Evolutionary conservation across 1,140 invertebrate species (phyloP).

Genomic region (Lysiphlebus fabarum): DNA sequence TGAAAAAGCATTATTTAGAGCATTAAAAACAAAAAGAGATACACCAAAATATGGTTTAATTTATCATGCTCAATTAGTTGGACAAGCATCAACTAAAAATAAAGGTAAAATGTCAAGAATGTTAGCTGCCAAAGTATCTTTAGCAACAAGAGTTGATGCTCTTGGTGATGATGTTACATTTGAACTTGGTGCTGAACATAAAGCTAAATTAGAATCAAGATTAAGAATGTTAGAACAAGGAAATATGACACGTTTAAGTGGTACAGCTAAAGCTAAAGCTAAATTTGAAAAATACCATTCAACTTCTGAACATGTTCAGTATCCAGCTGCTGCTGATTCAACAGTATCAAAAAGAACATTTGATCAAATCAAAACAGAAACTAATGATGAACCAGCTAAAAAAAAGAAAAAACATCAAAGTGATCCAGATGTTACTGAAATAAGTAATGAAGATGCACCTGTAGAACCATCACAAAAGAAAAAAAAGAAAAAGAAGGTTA

Average conservation of each 20-base stretch:
- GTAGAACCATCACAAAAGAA: constrained; percentile 12
- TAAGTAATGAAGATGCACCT: constrained; percentile 11
- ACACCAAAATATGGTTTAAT: constrained; percentile 99
- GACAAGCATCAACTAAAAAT: constrained; percentile 79
- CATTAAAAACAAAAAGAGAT: constrained; percentile 94
- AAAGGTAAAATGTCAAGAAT: constrained; percentile 97
- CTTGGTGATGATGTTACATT: constrained; percentile 82
- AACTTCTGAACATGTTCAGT: constrained; percentile 69
- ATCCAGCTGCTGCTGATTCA: constrained; percentile 61
- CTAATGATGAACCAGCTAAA: constrained; percentile 33
- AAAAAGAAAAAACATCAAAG: constrained; percentile 32
- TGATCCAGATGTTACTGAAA: too few species aligned
- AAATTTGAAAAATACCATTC: constrained; percentile 90
- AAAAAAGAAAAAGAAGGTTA: constrained; percentile 4
- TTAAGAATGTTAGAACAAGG: constrained; percentile 81
- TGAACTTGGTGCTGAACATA: constrained; percentile 82
- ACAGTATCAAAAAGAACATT: constrained; percentile 46
- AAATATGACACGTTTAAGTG: constrained; percentile 77
- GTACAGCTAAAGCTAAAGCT: constrained; percentile 79
- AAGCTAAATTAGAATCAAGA: constrained; percentile 79
- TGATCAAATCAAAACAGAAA: constrained; percentile 40
- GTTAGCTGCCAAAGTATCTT: constrained; percentile 91
- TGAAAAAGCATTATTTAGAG: constrained; percentile 96
- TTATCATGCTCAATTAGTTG: constrained; percentile 92
- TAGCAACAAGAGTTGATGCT: constrained; percentile 93